Percentiles rank a stretch among this genome's conserved stretches.
These are phyloP conservation scores for Rhagoletis pomonella DNA, from an alignment of 1,140 invertebrate species.

Conservation along the genomic window DNA sequence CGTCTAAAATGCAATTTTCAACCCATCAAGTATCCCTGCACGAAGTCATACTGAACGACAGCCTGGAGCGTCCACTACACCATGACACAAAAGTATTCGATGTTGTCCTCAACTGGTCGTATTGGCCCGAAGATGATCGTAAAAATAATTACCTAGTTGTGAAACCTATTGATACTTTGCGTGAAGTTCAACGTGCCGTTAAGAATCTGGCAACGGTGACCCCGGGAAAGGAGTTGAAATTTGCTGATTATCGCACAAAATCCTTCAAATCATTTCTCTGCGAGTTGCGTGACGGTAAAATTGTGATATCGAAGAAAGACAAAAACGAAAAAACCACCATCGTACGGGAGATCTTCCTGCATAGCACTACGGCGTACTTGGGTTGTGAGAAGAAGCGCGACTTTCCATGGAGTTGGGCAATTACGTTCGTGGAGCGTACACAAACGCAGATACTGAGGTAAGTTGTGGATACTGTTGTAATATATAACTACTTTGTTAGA, in stretches of 20 bases:
- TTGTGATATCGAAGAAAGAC: conserved; percentile 84
- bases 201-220: conserved; percentile 77
- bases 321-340: conserved; percentile 71
- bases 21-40: conserved; percentile 82
- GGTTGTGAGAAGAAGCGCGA: conserved; percentile 87
- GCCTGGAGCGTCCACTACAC: conserved; percentile 85
- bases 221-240: conserved; percentile 83
- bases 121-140: conserved; percentile 88
- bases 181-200: conserved; percentile 74
- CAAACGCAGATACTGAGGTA: conserved; percentile 81
- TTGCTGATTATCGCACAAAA: conserved; percentile 85
- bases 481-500: not conserved
- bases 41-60: conserved; percentile 84
- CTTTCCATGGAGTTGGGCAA: conserved; percentile 85
- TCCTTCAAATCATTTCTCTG: conserved; percentile 85
- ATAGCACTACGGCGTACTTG: conserved; percentile 77
- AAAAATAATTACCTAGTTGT: conserved; percentile 88
- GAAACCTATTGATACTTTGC: conserved; percentile 76
- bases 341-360: conserved; percentile 70
- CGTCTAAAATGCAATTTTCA: conserved; percentile 78
- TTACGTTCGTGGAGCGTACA: conserved; percentile 82
- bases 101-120: conserved; percentile 86
- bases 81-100: conserved; percentile 82
- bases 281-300: conserved; percentile 84
- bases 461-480: conserved; percentile 28